phyloP scores from a whole-genome alignment of 2,888 invertebrate species.

The Neocrepidodera transversa region DNA sequence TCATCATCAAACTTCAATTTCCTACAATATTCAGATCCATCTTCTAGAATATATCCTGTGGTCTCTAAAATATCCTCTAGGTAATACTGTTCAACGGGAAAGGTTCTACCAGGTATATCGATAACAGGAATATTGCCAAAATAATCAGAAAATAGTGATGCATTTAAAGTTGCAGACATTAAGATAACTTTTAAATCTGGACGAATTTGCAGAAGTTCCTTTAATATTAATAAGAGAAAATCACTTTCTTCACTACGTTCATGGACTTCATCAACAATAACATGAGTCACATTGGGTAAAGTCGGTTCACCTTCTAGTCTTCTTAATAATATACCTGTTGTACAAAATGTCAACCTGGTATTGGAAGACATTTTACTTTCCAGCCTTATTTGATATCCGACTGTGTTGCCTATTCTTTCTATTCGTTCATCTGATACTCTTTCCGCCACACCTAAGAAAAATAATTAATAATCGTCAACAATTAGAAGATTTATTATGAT shows the following conservation, averaged over 20 bases:
- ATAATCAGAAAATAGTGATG: constrained; percentile 83
- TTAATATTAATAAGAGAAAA: constrained; percentile 83
- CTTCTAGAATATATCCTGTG: constrained; percentile 67
- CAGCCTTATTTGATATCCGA: constrained; percentile 77
- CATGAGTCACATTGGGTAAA: constrained; percentile 79
- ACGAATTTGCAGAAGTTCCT: constrained; percentile 75
- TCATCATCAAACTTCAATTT: constrained; percentile 64
- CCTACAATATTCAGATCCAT: constrained; percentile 69
- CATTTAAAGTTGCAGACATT: constrained; percentile 94
- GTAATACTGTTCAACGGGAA: constrained; percentile 81
- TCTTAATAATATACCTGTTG: constrained; percentile 88
- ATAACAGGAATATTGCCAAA: constrained; percentile 81
- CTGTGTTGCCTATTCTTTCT: constrained; percentile 75
- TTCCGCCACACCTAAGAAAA: constrained; percentile 78
- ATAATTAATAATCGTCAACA: too few species aligned
- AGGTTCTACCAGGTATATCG: constrained; percentile 84
- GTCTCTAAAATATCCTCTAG: constrained; percentile 82
- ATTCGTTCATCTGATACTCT: constrained; percentile 86
- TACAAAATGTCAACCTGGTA: constrained; percentile 90
- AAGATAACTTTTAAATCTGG: constrained; percentile 82
- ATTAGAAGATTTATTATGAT: too few species aligned
- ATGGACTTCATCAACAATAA: constrained; percentile 91
- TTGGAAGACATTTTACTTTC: constrained; percentile 78
- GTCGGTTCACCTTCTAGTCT: constrained; percentile 81
- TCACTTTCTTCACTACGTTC: constrained; percentile 91